Evolutionary conservation across 2,113 vertebrate species (phyloP).

Genomic region (Tichodroma muraria): DNA sequence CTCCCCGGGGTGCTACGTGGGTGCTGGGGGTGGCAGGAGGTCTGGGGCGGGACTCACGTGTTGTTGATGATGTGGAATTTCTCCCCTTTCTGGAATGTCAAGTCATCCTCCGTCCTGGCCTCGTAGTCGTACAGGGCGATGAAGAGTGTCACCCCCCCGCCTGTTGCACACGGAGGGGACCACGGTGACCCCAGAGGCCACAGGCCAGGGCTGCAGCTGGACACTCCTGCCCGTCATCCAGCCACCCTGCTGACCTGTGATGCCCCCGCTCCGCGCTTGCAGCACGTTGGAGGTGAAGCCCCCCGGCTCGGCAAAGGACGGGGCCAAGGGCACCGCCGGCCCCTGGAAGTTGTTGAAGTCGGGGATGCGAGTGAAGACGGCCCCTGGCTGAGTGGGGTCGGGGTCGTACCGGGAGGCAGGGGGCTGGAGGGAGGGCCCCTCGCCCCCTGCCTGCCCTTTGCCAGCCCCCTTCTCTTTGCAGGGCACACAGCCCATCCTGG

Average conservation of each 20-base stretch:
- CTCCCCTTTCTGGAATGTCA: conserved; percentile 91
- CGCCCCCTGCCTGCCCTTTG: background rate
- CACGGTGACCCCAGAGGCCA: rapidly evolving
- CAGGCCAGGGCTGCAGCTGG: background rate
- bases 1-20: background rate
- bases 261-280: conserved; percentile 30
- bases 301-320: conserved; percentile 28
- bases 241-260: conserved; percentile 67
- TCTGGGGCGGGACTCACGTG: conserved; percentile 66
- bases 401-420: conserved; percentile 71
- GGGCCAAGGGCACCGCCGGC: conserved; percentile 24
- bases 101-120: conserved; percentile 89
- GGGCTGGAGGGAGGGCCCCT: background rate
- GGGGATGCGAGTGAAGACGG: conserved; percentile 59
- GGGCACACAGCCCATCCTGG: conserved; percentile 53
- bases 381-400: conserved; percentile 69
- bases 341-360: conserved; percentile 76
- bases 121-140: conserved; percentile 92
- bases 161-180: conserved; percentile 37
- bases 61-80: conserved; percentile 98
- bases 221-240: rapidly evolving
- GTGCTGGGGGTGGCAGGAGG: background rate
- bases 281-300: conserved; percentile 45
- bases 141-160: conserved; percentile 86
- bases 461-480: conserved; percentile 23